Base-by-base conservation (phyloP, 1,140 invertebrate genomes). In the Varroa destructor region DNA sequence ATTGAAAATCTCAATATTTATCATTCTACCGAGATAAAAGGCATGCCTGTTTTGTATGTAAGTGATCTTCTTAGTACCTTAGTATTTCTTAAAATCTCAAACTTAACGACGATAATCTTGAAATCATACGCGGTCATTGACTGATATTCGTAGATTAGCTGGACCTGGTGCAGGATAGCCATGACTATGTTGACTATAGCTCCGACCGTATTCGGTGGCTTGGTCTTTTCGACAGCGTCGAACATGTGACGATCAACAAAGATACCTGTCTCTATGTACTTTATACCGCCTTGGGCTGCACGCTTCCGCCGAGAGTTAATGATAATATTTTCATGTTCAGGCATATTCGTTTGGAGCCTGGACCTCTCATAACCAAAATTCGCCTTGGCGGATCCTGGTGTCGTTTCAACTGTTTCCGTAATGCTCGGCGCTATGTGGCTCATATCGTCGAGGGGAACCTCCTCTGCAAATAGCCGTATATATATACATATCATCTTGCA, bases 191-290 rank as follows among this genome's bases (percentile, higher is more conserved):
- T 73, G n/a, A 74, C 72, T 8, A 79, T 73, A 6, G 74, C 75
- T 40, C 73, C 73, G 1, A 74, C 71, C 2, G 72, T 55, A 40
- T 75, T 71, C 14, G 71, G 71, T 3, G 71, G 51, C 10, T 58
- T 58, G 14, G 70, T 64, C 1, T 72, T 73, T 37, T 75, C 72
- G 14, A 74, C 70, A 10, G 73, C 72, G 25, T 74, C 72, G 12
- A 76, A 72, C 14, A 77, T 70, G 42, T 55, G 61, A 56, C 61
- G 70, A 64, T 77, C 75, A 5, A 78, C 76, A 71, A 78, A 79
- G 37, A 79, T 77, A 0, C 77, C 78, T 43, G 77, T 77, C 67
- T 81, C 75, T 56, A 79, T 77, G 40, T 67, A 74, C 56, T 72
- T 74, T 55, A 40, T 74, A 72, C 43, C 14, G 1, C 61, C 61